A percentile compares a stretch with the other conserved stretches of the same genome.
phyloP scores from a whole-genome alignment of 2,888 invertebrate species.

The Parnassius smintheus region DNA sequence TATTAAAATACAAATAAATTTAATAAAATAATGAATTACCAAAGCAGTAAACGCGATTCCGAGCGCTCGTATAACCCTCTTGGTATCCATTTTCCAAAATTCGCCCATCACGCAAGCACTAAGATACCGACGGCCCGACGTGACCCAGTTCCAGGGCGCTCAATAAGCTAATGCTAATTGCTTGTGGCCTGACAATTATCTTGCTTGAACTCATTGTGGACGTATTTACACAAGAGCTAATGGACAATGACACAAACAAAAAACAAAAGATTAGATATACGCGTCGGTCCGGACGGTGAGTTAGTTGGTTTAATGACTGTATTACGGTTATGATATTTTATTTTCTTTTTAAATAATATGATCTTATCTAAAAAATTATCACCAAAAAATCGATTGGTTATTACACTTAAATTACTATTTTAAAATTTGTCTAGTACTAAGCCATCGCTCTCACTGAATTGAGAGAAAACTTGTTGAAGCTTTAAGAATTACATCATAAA shows the following conservation, averaged over 20 bases:
- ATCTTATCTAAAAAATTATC: too few species aligned
- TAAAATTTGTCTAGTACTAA: too few species aligned
- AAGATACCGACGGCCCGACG: constrained; percentile 18
- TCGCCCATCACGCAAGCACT: constrained; percentile 40
- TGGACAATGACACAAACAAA: constrained; percentile 27
- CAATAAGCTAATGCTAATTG: constrained; percentile 21
- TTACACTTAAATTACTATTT: too few species aligned
- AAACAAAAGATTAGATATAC: constrained; percentile 24
- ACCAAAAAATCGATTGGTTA: too few species aligned
- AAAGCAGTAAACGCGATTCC: constrained; percentile 45
- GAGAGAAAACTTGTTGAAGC: too few species aligned
- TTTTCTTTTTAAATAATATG: too few species aligned
- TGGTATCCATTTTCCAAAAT: constrained; percentile 34
- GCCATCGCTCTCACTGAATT: too few species aligned
- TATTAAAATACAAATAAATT: constrained; percentile 17
- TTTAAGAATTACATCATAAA: too few species aligned
- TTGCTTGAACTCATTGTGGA: constrained; percentile 27
- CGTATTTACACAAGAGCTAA: constrained; percentile 30
- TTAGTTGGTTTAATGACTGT: constrained; percentile 5
- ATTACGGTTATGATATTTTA: too few species aligned
- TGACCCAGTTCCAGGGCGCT: constrained; percentile 13
- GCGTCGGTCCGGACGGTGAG: background rate
- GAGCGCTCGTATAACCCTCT: constrained; percentile 41
- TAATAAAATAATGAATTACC: constrained; percentile 37
- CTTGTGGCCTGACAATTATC: constrained; percentile 21